phyloP scores from a whole-genome alignment of 2,113 vertebrate genomes.

The Penelope pileata region DNA sequence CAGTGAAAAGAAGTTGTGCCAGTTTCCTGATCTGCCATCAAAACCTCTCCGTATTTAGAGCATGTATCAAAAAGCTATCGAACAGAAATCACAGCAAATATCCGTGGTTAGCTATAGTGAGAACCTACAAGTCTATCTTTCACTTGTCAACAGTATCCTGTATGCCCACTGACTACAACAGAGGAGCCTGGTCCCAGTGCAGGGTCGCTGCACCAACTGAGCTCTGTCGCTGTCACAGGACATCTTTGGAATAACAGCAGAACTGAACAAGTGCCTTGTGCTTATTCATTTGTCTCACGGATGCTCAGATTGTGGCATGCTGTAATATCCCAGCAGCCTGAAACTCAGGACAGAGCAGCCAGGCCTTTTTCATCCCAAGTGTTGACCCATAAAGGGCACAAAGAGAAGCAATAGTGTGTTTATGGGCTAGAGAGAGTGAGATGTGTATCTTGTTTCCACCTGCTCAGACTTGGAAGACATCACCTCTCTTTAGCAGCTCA shows the following conservation, averaged over 20 bases:
- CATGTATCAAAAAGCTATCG: not conserved
- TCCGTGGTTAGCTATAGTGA: not conserved
- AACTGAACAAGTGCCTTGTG: not conserved
- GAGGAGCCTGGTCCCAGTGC: not conserved
- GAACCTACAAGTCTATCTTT: not conserved
- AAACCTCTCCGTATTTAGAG: not conserved
- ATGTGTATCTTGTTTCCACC: conserved; percentile 67
- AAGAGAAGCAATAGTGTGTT: conserved; percentile 12
- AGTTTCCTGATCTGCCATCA: not conserved
- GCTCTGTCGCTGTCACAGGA: not conserved
- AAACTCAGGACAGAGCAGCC: conserved; percentile 54
- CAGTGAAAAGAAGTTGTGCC: not conserved
- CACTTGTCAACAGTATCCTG: not conserved
- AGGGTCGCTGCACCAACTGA: not conserved
- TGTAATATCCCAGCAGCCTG: conserved; percentile 26
- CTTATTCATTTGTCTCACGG: not conserved
- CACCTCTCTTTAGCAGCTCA: conserved; percentile 67
- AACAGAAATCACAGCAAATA: not conserved
- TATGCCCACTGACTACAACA: not conserved
- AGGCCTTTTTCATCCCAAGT: conserved; percentile 31
- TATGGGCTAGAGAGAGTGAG: conserved; percentile 38
- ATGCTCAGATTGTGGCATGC: conserved; percentile 49
- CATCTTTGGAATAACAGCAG: not conserved
- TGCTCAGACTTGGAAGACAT: conserved; percentile 64
- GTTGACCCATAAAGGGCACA: conserved; percentile 34